phyloP scores from a whole-genome alignment of 2,888 invertebrate species.

The Cheilosia impressa region DNA sequence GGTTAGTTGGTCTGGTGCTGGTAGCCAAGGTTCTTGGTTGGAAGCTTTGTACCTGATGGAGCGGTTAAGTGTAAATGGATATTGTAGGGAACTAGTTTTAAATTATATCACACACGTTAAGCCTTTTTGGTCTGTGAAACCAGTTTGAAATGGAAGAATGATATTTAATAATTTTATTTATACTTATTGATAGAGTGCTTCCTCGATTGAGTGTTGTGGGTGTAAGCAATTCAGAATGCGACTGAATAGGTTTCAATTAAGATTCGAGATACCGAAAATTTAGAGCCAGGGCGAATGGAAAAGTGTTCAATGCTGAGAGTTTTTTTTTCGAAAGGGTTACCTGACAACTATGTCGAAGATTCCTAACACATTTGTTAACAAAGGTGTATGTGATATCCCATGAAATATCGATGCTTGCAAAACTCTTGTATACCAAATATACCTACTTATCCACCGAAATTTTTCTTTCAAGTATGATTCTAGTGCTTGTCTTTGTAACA shows the following conservation, averaged over 20 bases:
- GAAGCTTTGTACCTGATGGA: slow-evolving; percentile 60
- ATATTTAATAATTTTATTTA: slow-evolving; percentile 25
- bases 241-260: not conserved
- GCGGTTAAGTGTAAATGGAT: slow-evolving; percentile 55
- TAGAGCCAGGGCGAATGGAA: too few species aligned
- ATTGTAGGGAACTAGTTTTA: slow-evolving; percentile 53
- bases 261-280: not conserved
- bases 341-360: too few species aligned
- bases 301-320: too few species aligned
- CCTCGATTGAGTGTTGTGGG: slow-evolving; percentile 14
- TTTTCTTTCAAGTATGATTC: too few species aligned
- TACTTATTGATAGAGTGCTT: slow-evolving; percentile 34
- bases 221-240: not conserved
- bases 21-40: slow-evolving; percentile 70
- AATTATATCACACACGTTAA: slow-evolving; percentile 42
- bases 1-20: slow-evolving; percentile 17
- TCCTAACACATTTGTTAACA: too few species aligned
- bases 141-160: slow-evolving; percentile 44
- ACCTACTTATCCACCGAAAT: too few species aligned
- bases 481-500: too few species aligned
- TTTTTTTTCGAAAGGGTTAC: too few species aligned
- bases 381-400: too few species aligned
- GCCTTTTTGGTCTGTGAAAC: slow-evolving; percentile 46
- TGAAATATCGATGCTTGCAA: too few species aligned
- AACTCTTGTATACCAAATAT: too few species aligned